phyloP scores from a whole-genome alignment of 2,113 vertebrate genomes.

The Semnornis frantzii region DNA sequence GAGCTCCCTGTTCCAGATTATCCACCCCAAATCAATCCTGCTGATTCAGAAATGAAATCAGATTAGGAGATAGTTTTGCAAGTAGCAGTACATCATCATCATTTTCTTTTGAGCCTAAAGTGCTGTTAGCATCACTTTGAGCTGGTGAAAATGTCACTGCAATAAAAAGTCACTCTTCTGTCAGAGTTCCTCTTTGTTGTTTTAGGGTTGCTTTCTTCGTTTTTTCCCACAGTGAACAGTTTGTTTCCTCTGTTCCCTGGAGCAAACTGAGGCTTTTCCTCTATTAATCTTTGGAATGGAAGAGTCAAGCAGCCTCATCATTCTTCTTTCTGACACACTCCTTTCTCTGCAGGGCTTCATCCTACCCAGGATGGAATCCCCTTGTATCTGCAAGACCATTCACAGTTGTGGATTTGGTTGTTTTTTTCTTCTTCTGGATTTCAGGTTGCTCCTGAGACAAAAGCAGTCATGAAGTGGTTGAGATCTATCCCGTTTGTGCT shows the following conservation, averaged over 20 bases:
- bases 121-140: not conserved
- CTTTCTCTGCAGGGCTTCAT: not conserved
- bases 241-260: not conserved
- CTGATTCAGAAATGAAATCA: not conserved
- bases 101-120: not conserved
- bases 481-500: slow-evolving; percentile 88
- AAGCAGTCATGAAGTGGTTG: slow-evolving; percentile 95
- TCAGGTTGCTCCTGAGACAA: slow-evolving; percentile 96
- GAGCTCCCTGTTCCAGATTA: not conserved
- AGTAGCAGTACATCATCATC: not conserved
- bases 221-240: not conserved
- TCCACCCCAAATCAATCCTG: not conserved
- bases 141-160: not conserved
- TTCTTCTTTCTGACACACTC: not conserved
- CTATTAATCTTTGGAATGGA: not conserved
- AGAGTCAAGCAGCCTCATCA: not conserved
- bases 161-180: not conserved
- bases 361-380: not conserved
- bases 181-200: not conserved
- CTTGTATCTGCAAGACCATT: not conserved
- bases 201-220: too few species aligned
- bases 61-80: not conserved
- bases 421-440: not conserved
- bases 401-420: not conserved
- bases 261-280: not conserved